These are phyloP conservation scores for Ovis canadensis DNA, from an alignment of 2,113 vertebrate genomes.

Conservation along the genomic window DNA sequence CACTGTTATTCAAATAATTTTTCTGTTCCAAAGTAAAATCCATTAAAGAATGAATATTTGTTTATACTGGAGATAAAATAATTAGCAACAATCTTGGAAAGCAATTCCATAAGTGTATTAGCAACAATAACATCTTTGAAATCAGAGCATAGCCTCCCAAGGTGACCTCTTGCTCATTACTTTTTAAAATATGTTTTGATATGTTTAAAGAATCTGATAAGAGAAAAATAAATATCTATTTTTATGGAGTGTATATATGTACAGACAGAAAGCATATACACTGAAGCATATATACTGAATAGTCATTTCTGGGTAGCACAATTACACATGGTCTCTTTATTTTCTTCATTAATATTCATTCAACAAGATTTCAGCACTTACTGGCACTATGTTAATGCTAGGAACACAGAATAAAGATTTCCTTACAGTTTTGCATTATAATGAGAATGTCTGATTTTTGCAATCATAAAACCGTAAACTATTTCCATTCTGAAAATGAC, in stretches of 20 bases:
- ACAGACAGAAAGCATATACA: neutral
- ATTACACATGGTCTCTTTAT: neutral
- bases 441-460: neutral
- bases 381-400: neutral
- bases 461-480: neutral
- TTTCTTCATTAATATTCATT: conserved; percentile 5
- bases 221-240: neutral
- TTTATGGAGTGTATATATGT: neutral
- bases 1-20: neutral
- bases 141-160: neutral
- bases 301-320: neutral
- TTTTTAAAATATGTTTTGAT: neutral
- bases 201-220: neutral
- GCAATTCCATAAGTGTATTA: neutral
- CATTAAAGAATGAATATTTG: neutral
- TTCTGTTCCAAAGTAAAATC: neutral
- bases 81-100: neutral
- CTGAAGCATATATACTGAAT: neutral
- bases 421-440: neutral
- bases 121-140: neutral
- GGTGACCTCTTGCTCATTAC: neutral
- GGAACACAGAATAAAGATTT: neutral
- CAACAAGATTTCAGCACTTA: neutral
- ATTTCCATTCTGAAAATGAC: neutral
- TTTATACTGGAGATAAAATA: neutral